Base-by-base conservation (phyloP, 2,797 vertebrate genomes). In the Rhinella marina region DNA sequence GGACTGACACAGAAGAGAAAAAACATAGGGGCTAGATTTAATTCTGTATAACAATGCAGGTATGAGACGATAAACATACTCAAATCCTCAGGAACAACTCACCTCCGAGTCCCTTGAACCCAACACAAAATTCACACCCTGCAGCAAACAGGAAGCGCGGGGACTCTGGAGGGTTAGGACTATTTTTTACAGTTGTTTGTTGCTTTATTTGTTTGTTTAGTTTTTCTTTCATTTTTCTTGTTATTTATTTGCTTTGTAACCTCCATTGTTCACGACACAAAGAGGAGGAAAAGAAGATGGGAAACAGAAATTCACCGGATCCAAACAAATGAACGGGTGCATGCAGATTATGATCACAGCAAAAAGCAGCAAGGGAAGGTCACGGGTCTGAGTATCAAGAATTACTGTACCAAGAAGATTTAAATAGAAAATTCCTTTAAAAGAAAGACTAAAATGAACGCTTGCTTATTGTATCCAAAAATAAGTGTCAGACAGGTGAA, bases 371-470 rank as follows among this genome's bases (percentile, higher is more conserved):
- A 85, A 85, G 78, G 87, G 57, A 88, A 81, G 57, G 32, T 9
- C 52, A 19, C 14, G 29, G 56, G 50, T 85, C 73, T 80, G 7
- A 80, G 64, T 85, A 85, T 81, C 57, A 68, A 88, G 57, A 66
- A 73, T 75, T 82, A 62, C 48, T 64, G n/a, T 32, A 27, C 57
- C 61, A 11, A 17, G 29, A 21, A 72, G 85, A 75, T 32, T 79
- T 56, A 79, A 82, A 83, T 66, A 87, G 72, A 92, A 91, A 86
- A 90, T 83, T 79, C 27, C 88, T 81, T 89, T 87, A 92, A 27
- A 79, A 86, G 13, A 79, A 85, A 50, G 41, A n/a, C 25, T 72
- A 54, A 70, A 68, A 50, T 12, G 12, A 54, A 21, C 29, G 25
- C 12, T 29, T 27, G 81, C 10, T 29, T 52, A 2, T 50, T 72